Evolutionary conservation across 2,888 invertebrate genomes (phyloP).

Genomic region (Dynastes grantii): DNA sequence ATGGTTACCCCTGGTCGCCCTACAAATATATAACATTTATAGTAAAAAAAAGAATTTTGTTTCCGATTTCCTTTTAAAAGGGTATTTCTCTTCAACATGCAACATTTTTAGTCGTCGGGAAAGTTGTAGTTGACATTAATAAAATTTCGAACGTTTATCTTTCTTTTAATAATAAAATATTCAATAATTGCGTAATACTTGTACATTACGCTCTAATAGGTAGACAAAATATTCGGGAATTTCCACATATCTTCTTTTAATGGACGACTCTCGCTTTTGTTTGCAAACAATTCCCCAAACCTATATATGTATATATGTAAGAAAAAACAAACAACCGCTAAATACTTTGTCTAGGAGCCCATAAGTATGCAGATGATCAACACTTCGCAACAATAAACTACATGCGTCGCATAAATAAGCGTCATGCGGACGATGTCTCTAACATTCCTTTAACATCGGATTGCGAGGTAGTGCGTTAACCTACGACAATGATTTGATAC

Average conservation of each 20-base stretch:
- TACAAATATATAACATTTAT: too few species aligned
- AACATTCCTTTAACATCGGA: conserved; percentile 6
- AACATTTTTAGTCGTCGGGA: too few species aligned
- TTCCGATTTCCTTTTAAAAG: too few species aligned
- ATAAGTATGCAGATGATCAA: conserved; percentile 30
- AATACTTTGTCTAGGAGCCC: background rate
- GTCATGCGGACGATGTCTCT: background rate
- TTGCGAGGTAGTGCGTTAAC: background rate
- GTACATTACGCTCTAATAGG: background rate
- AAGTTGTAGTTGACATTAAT: too few species aligned
- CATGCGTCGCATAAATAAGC: conserved; percentile 35
- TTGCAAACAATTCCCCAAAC: conserved; percentile 14
- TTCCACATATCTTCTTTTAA: background rate
- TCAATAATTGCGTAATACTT: too few species aligned
- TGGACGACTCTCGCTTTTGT: background rate
- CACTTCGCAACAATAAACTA: conserved; percentile 34
- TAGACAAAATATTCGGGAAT: background rate
- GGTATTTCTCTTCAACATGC: too few species aligned
- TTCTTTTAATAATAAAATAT: too few species aligned
- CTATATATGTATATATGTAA: background rate
- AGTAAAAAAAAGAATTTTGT: too few species aligned
- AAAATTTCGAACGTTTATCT: too few species aligned
- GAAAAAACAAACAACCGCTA: background rate
- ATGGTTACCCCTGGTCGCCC: too few species aligned
- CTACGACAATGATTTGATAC: conserved; percentile 11